Evolutionary conservation across 2,113 vertebrate species (phyloP).

Genomic region (Todiramphus chloris): DNA sequence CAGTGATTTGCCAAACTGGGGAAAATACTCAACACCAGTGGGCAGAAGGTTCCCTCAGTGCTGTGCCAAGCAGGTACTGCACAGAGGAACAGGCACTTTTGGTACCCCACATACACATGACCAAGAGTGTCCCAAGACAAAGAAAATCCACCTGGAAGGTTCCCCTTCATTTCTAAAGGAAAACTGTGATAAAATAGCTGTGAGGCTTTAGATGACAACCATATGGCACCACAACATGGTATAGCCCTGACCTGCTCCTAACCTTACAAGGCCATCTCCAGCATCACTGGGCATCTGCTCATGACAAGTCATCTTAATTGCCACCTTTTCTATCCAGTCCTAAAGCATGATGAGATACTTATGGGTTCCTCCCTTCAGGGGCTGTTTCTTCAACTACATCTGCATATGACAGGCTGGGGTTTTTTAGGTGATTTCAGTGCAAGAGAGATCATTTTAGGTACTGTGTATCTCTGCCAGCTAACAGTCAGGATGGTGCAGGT

Average conservation of each 20-base stretch:
- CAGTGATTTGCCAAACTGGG: background rate
- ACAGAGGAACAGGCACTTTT: background rate
- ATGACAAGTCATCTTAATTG: rapidly evolving
- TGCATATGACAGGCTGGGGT: no score
- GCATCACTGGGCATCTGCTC: background rate
- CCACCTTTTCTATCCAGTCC: background rate
- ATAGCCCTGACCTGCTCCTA: background rate
- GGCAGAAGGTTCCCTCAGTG: rapidly evolving
- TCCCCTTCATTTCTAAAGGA: background rate
- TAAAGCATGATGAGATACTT: background rate
- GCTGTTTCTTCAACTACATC: background rate
- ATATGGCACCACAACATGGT: background rate
- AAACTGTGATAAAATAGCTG: background rate
- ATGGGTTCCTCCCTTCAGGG: background rate
- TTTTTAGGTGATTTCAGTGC: background rate
- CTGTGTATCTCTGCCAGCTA: background rate
- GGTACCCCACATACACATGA: rapidly evolving
- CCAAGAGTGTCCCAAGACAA: background rate
- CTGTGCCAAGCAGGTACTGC: rapidly evolving
- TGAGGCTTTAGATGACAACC: background rate
- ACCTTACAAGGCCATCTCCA: background rate
- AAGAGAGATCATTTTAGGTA: background rate
- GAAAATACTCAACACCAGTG: rapidly evolving
- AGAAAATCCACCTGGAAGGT: background rate
- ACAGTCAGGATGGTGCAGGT: background rate